Conservation (phyloP, 2,888 invertebrate species). For the Microdon myrmicae region DNA sequence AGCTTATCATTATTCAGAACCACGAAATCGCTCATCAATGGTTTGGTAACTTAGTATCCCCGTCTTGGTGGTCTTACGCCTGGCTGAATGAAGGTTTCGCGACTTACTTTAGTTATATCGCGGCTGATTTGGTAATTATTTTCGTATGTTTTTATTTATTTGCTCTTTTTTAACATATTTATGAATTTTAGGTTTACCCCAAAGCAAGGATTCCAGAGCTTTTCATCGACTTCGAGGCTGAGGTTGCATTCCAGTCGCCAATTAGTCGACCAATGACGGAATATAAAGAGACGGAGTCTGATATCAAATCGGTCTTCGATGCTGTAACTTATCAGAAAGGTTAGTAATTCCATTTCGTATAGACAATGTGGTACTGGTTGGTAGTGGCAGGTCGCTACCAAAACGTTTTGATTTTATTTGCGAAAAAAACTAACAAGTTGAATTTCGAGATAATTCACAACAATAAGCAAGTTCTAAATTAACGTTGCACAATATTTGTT, state of each 20-base stretch:
- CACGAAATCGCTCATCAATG: constrained; percentile 79
- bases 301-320: constrained; percentile 68
- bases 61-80: constrained; percentile 77
- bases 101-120: constrained; percentile 61
- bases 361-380: too few relatives aligned
- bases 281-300: constrained; percentile 61
- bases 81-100: constrained; percentile 84
- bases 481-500: too few relatives aligned
- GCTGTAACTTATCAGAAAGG: constrained; percentile 76
- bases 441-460: too few relatives aligned
- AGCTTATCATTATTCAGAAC: constrained; percentile 68
- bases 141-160: too few relatives aligned
- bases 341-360: constrained; percentile 21
- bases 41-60: constrained; percentile 82
- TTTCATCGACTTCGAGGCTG: constrained; percentile 66
- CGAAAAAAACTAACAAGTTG: too few relatives aligned
- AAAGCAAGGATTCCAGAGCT: constrained; percentile 76
- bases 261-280: constrained; percentile 59
- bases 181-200: constrained; percentile 70
- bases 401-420: too few relatives aligned
- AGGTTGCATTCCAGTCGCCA: constrained; percentile 58
- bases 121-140: constrained; percentile 59
- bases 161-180: too few relatives aligned
- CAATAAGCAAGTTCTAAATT: too few relatives aligned
- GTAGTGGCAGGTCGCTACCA: too few relatives aligned